Percentiles rank a stretch among this genome's conserved stretches.
Conservation (phyloP, 2,113 vertebrate species). For the Arizona elegans region DNA sequence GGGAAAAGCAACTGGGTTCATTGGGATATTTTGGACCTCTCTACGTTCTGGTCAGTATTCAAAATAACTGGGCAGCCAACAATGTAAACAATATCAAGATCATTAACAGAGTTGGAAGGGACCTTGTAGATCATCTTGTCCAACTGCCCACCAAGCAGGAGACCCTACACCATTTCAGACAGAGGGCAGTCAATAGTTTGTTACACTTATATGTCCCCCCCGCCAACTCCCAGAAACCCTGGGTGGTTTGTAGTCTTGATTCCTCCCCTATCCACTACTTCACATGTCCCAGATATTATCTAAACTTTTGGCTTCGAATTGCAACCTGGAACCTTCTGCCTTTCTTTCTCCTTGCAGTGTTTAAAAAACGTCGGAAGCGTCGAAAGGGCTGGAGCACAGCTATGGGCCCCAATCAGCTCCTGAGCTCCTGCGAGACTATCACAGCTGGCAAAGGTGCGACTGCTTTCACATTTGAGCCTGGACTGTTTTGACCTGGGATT, state of each 20-base stretch:
- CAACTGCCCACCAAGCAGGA: too few species aligned
- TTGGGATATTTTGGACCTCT: background rate
- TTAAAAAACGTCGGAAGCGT: conserved; percentile 80
- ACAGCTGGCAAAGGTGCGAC: conserved; percentile 79
- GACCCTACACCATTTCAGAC: too few species aligned
- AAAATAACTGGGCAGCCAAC: background rate
- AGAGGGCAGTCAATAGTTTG: background rate
- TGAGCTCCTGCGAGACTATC: conserved; percentile 84
- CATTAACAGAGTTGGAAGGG: too few species aligned
- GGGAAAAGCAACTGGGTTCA: background rate
- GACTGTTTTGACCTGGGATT: background rate
- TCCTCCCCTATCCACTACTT: background rate
- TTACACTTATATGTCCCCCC: background rate
- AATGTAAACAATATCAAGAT: background rate
- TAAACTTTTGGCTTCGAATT: background rate
- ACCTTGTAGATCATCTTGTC: too few species aligned
- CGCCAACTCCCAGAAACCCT: background rate
- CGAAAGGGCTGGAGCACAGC: conserved; percentile 77
- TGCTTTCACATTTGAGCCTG: background rate
- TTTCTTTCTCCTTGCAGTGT: conserved; percentile 65
- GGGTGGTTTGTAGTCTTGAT: background rate
- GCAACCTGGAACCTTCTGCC: background rate
- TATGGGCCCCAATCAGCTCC: conserved; percentile 81
- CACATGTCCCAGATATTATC: background rate
- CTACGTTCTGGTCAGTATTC: background rate